Conservation (phyloP, 2,113 vertebrate species). For the Crocuta crocuta region DNA sequence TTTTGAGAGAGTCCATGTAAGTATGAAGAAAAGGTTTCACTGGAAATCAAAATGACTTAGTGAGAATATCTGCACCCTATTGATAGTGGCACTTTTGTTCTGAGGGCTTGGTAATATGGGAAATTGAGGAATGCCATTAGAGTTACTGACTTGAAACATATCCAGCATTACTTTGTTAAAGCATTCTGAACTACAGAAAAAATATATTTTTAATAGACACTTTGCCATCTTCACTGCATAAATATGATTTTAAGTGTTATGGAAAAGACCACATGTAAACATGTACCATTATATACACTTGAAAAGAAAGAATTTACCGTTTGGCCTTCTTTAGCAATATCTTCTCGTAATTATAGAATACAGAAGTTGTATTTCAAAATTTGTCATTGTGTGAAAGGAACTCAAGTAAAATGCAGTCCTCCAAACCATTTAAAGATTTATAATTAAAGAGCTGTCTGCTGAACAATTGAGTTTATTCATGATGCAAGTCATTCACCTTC, state of each 20-base stretch:
- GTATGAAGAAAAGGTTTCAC: constrained; percentile 74
- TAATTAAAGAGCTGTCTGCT: constrained; percentile 56
- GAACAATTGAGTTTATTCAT: constrained; percentile 59
- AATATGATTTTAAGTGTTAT: constrained; percentile 68
- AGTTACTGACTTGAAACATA: constrained; percentile 78
- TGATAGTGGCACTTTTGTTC: constrained; percentile 78
- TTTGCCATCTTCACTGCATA: constrained; percentile 38
- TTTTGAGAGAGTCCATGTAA: constrained; percentile 54
- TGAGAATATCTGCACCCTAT: constrained; percentile 69
- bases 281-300: constrained; percentile 4
- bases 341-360: constrained; percentile 34
- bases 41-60: constrained; percentile 72
- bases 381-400: constrained; percentile 56
- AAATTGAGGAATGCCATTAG: constrained; percentile 75
- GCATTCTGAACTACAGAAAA: not conserved
- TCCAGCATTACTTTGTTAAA: constrained; percentile 70
- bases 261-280: constrained; percentile 49
- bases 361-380: constrained; percentile 53
- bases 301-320: constrained; percentile 33
- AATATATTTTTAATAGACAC: constrained; percentile 51
- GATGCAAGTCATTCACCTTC: constrained; percentile 64
- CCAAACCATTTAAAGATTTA: constrained; percentile 51
- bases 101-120: constrained; percentile 74
- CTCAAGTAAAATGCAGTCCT: constrained; percentile 43
- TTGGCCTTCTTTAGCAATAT: constrained; percentile 50